Conservation (phyloP, 2,797 vertebrate genomes). For the Amniataba percoides region DNA sequence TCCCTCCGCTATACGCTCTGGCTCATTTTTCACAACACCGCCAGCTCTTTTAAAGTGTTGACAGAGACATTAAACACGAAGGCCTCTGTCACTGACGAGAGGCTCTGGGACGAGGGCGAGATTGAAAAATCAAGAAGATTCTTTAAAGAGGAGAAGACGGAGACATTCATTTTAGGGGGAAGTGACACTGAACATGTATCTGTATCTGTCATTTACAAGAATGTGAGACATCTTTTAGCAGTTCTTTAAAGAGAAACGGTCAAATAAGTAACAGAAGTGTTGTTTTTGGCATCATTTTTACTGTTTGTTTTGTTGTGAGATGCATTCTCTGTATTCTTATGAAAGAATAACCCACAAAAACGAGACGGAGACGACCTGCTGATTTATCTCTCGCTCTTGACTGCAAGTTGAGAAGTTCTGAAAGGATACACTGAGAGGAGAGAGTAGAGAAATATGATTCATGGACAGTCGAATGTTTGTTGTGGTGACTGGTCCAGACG, state of each 20-base stretch:
- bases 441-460: conserved; percentile 59
- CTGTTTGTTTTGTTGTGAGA: neutral
- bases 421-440: conserved; percentile 41
- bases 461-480: conserved; percentile 58
- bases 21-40: conserved; percentile 81
- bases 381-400: conserved; percentile 36
- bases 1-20: conserved; percentile 63
- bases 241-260: neutral
- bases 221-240: neutral
- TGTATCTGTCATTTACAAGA: neutral
- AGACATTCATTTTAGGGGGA: neutral
- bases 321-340: neutral
- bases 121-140: conserved; percentile 19
- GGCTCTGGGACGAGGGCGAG: conserved; percentile 31
- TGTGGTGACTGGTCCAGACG: conserved; percentile 65
- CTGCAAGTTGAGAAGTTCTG: conserved; percentile 39
- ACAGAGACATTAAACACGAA: conserved; percentile 79
- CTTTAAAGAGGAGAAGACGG: conserved; percentile 9
- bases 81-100: conserved; percentile 56
- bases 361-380: neutral
- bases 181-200: conserved; percentile 14
- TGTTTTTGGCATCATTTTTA: conserved; percentile 21
- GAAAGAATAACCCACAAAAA: conserved; percentile 5
- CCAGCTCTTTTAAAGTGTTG: conserved; percentile 74
- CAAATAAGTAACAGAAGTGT: neutral